A percentile compares a stretch with the other conserved stretches of the same genome.
phyloP scores from a whole-genome alignment of 2,888 invertebrate genomes.

The Chloromyia formosa region DNA sequence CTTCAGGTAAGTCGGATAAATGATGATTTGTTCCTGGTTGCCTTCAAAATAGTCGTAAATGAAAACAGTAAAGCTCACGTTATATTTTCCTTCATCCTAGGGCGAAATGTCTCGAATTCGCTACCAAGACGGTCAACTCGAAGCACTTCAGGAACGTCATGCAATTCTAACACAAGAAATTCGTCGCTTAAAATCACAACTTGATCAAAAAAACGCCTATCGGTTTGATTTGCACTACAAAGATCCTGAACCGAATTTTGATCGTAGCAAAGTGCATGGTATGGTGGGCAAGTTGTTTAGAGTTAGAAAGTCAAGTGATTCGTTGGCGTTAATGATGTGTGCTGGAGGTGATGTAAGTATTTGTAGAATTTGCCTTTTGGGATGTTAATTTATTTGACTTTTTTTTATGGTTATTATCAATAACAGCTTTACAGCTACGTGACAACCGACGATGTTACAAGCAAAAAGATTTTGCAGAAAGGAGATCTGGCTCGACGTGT shows the following conservation, averaged over 20 bases:
- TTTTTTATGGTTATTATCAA: too few relatives aligned
- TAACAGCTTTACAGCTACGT: constrained; percentile 92
- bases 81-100: constrained; percentile 56
- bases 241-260: constrained; percentile 81
- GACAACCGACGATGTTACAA: constrained; percentile 85
- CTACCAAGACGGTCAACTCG: constrained; percentile 71
- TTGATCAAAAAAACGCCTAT: constrained; percentile 58
- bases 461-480: constrained; percentile 83
- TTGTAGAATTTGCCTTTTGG: constrained; percentile 45
- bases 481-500: constrained; percentile 82
- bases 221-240: constrained; percentile 73
- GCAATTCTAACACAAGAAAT: constrained; percentile 68
- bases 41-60: too few relatives aligned
- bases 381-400: constrained; percentile 29
- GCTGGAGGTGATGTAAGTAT: constrained; percentile 81
- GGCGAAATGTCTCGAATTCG: constrained; percentile 66
- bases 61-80: not conserved
- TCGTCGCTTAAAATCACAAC: constrained; percentile 63
- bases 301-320: constrained; percentile 74
- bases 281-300: constrained; percentile 81
- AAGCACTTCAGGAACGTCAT: constrained; percentile 66
- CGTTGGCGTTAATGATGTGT: constrained; percentile 84
- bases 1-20: constrained; percentile 67
- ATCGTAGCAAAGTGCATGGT: constrained; percentile 74
- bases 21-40: too few relatives aligned